These are phyloP conservation scores for Punctoribates punctum DNA, from an alignment of 2,888 invertebrate genomes.

Conservation along the genomic window DNA sequence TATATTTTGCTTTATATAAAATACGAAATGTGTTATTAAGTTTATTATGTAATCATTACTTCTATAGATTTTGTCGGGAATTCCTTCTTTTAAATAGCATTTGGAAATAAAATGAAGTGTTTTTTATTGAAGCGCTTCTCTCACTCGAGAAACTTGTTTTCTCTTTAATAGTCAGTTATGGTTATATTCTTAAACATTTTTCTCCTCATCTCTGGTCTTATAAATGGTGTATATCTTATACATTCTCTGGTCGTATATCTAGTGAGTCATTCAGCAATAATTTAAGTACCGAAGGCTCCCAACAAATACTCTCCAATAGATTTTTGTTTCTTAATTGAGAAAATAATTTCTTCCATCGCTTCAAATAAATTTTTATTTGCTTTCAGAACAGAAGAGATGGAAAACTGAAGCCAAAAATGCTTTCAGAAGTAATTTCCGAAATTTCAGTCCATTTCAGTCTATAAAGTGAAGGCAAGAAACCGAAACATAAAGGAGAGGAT, in stretches of 20 bases:
- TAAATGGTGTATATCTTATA: background rate
- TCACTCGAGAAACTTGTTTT: conserved; percentile 5
- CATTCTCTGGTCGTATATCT: background rate
- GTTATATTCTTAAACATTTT: background rate
- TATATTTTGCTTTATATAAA: conserved; percentile 11
- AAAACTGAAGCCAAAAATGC: background rate
- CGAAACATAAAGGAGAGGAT: background rate
- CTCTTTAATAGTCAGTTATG: conserved; percentile 14
- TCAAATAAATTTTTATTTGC: conserved; percentile 1
- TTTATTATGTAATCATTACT: conserved; percentile 32
- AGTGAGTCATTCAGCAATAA: background rate
- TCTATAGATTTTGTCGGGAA: conserved; percentile 30
- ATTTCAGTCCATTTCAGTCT: no score
- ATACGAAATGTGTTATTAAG: conserved; percentile 19
- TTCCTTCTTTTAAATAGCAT: conserved; percentile 14
- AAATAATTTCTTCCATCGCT: background rate
- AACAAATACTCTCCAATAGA: background rate
- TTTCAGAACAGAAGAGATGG: background rate
- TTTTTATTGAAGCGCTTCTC: background rate
- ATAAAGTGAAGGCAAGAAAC: background rate
- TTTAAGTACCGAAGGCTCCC: background rate
- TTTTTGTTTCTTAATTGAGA: conserved; percentile 10
- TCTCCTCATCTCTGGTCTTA: background rate
- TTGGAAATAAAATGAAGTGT: conserved; percentile 14
- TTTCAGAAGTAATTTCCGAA: background rate